Base-by-base conservation (phyloP, 2,888 invertebrate species). In the Rhagonycha fulva region DNA sequence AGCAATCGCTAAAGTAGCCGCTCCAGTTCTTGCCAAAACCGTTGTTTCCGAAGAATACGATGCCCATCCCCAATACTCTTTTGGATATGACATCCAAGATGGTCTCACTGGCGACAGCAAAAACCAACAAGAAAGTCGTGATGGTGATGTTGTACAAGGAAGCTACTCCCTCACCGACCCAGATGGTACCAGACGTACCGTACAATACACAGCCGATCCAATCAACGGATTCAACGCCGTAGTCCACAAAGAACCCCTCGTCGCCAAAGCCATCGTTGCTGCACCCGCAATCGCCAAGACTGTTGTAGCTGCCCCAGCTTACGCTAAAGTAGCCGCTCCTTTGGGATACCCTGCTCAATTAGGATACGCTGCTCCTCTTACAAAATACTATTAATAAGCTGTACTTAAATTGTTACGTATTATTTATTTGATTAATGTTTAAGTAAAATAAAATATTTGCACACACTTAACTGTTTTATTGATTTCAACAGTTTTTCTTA, bases 191-290 rank as follows among this genome's bases (percentile, higher is more conserved):
- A 85, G 88, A 75, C 87, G 90, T 76, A 84, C 88, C 82, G 90
- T 90, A 14, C 89, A 89, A 82, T 90, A 90, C 83, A 88, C 88
- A 62, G 91, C 91, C 14, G 91, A 91, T 82, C 90, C 91, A 28
- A 88, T 89, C 73, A 90, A 91, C 80, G 91, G 91, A 2, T 91
- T 91, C 87, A 91, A 91, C 85, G 91, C 91, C 10, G 90, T 91
- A 61, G 92, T 92, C 0, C 91, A 90, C 86, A 90, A 90, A 82
- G 91, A 91, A 78, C 91, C 92, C 3, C 87, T 88, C 2, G 88
- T 87, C 3, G 88, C 82, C 12, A 81, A 66, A 74, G 70, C 68
- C 14, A 67, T 75, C 62, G 24, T 66, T 9, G 63, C 74, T n/a
- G 68, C 68, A 12, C 74, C 47, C 19, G 32, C 67, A 32, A 24